phyloP scores from a whole-genome alignment of 2,888 invertebrate genomes.

The Ophion ventricosus region DNA sequence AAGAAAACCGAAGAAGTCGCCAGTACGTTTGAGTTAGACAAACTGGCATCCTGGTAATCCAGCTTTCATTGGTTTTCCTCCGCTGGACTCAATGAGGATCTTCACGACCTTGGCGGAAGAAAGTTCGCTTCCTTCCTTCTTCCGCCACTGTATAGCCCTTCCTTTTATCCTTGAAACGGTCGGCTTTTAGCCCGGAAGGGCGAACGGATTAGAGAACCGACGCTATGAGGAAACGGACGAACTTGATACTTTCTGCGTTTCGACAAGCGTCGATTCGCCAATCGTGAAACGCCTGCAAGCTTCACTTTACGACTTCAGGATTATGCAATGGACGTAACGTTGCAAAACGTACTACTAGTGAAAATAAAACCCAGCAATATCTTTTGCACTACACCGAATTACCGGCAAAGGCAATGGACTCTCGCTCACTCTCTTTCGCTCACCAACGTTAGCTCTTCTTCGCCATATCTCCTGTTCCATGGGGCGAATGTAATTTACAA shows the following conservation, averaged over 20 bases:
- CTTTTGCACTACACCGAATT: slow-evolving; percentile 26
- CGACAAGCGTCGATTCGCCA: slow-evolving; percentile 20
- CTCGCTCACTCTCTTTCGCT: slow-evolving; percentile 7
- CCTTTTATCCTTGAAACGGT: slow-evolving; percentile 27
- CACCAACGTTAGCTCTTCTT: background rate
- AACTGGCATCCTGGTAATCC: slow-evolving; percentile 2
- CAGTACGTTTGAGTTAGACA: slow-evolving; percentile 5
- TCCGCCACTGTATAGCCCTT: slow-evolving; percentile 22
- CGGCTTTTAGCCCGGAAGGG: slow-evolving; percentile 37
- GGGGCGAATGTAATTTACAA: slow-evolving; percentile 49
- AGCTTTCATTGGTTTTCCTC: slow-evolving; percentile 32
- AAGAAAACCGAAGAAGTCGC: slow-evolving; percentile 26
- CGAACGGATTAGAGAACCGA: slow-evolving; percentile 49
- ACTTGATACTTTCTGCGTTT: slow-evolving; percentile 29
- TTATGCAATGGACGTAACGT: slow-evolving; percentile 30
- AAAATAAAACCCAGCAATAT: slow-evolving; percentile 28
- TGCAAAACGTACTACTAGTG: slow-evolving; percentile 1
- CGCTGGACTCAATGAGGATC: slow-evolving; percentile 15
- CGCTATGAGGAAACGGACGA: slow-evolving; percentile 20
- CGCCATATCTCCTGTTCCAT: background rate
- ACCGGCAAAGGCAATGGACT: slow-evolving; percentile 9
- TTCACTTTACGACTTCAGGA: slow-evolving; percentile 14
- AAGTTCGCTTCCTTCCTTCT: slow-evolving; percentile 54
- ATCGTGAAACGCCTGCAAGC: slow-evolving; percentile 9
- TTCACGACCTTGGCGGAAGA: slow-evolving; percentile 19